A percentile compares a stretch with the other conserved stretches of the same genome.
Evolutionary conservation across 2,797 vertebrate genomes (phyloP).

Genomic region (Microctenopoma steveboyesi): DNA sequence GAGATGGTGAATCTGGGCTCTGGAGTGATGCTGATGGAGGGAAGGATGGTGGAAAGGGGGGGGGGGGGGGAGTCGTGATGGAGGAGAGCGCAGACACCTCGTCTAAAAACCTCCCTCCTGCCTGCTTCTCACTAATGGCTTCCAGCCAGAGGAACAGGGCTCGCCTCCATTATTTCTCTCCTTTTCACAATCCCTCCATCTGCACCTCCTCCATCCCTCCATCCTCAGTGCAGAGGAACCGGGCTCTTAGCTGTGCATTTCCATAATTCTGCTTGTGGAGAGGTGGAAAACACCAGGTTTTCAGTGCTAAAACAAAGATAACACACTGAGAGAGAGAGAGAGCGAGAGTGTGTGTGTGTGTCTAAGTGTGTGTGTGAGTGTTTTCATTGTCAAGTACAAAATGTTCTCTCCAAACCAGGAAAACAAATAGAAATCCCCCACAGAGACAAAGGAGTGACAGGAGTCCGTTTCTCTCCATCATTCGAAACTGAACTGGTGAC

Average conservation of each 20-base stretch:
- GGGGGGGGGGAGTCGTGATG: constrained; percentile 60
- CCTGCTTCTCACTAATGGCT: constrained; percentile 65
- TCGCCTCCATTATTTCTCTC: constrained; percentile 66
- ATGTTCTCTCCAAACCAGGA: constrained; percentile 38
- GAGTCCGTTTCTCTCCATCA: not conserved
- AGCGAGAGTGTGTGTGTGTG: constrained; percentile 2
- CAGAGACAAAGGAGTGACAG: not conserved
- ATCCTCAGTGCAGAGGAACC: constrained; percentile 35
- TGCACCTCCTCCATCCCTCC: constrained; percentile 47
- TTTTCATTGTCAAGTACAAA: constrained; percentile 40
- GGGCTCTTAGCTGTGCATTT: constrained; percentile 48
- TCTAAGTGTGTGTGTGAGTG: constrained; percentile 18
- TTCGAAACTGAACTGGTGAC: not conserved
- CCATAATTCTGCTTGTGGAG: constrained; percentile 60
- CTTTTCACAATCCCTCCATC: constrained; percentile 59
- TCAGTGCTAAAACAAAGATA: constrained; percentile 41
- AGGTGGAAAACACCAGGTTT: constrained; percentile 48
- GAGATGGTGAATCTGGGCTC: constrained; percentile 22
- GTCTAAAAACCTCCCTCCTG: constrained; percentile 56
- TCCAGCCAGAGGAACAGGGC: constrained; percentile 56
- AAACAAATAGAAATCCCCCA: constrained; percentile 28
- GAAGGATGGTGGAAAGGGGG: constrained; percentile 13
- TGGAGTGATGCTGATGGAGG: constrained; percentile 49
- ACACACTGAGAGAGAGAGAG: constrained; percentile 7
- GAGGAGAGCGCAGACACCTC: constrained; percentile 60